Conservation (phyloP, 2,113 vertebrate species). For the Tachycineta bicolor region DNA sequence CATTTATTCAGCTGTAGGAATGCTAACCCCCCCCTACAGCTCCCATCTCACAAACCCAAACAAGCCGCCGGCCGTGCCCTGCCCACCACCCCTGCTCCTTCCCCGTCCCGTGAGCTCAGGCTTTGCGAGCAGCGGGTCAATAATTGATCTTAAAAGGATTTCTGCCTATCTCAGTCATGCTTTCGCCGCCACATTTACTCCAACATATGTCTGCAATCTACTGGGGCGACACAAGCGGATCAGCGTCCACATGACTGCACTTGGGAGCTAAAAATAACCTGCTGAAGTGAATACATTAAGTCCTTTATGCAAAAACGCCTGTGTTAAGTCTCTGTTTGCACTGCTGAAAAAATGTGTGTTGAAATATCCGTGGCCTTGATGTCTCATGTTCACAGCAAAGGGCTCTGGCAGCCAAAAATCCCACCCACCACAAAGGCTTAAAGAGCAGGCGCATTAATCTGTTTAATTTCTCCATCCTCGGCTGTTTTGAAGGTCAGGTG, state of each 20-base stretch:
- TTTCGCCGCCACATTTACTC: slow-evolving; percentile 32
- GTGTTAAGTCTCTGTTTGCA: slow-evolving; percentile 31
- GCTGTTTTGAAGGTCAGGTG: background rate
- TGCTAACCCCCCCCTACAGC: rapidly evolving
- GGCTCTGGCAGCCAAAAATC: slow-evolving; percentile 44
- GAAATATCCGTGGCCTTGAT: slow-evolving; percentile 42
- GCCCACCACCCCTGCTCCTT: background rate
- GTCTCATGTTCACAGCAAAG: background rate
- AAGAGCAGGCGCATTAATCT: background rate
- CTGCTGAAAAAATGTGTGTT: slow-evolving; percentile 38
- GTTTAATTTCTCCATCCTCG: background rate
- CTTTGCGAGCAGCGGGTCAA: background rate
- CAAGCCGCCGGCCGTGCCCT: rapidly evolving
- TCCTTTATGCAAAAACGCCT: slow-evolving; percentile 30
- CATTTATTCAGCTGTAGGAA: rapidly evolving
- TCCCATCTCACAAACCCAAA: background rate
- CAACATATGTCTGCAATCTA: slow-evolving; percentile 44
- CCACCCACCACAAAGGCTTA: background rate
- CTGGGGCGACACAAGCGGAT: slow-evolving; percentile 22
- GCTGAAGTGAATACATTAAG: background rate
- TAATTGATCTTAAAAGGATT: slow-evolving; percentile 5
- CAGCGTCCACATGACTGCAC: slow-evolving; percentile 46
- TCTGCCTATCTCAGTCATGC: background rate
- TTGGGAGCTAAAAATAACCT: slow-evolving; percentile 44
- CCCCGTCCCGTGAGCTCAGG: rapidly evolving